Conservation (phyloP, 53 echinoderm and acorn worm species). For the Astropecten irregularis region DNA sequence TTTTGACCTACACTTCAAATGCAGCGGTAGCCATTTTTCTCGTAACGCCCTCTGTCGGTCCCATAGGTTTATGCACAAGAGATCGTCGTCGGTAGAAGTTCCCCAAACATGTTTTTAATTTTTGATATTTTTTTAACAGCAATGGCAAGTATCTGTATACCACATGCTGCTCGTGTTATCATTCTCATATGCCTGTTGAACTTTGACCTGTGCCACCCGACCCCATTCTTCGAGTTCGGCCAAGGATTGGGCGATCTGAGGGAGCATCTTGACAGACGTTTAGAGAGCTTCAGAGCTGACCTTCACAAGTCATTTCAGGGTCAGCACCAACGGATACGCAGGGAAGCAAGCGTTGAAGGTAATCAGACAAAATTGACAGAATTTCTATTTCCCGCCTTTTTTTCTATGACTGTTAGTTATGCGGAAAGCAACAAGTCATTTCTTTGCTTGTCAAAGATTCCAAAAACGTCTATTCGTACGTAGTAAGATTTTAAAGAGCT, state of each 20-base stretch:
- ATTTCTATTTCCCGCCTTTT: no score
- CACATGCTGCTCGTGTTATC: background rate
- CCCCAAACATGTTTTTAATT: background rate
- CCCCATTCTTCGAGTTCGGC: background rate
- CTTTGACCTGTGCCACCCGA: constrained; percentile 8
- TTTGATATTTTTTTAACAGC: background rate
- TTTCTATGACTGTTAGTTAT: no score
- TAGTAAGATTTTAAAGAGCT: no score
- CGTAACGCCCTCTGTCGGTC: no score
- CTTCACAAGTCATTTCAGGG: constrained; percentile 25
- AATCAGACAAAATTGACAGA: no score
- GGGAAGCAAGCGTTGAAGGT: background rate
- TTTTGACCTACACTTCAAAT: no score
- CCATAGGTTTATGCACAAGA: no score
- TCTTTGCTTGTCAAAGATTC: no score
- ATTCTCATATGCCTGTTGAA: constrained; percentile 7
- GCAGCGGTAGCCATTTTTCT: no score
- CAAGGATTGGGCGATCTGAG: background rate
- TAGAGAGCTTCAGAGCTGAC: constrained; percentile 36
- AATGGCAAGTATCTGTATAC: background rate
- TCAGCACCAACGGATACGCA: constrained; percentile 18
- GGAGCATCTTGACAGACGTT: background rate
- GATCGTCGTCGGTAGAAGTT: no score
- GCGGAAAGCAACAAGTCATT: no score
- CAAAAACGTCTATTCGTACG: no score